These are phyloP conservation scores for Desmophyllum pertusum DNA, from an alignment of 92 coral and sea anemone genomes.

Conservation along the genomic window DNA sequence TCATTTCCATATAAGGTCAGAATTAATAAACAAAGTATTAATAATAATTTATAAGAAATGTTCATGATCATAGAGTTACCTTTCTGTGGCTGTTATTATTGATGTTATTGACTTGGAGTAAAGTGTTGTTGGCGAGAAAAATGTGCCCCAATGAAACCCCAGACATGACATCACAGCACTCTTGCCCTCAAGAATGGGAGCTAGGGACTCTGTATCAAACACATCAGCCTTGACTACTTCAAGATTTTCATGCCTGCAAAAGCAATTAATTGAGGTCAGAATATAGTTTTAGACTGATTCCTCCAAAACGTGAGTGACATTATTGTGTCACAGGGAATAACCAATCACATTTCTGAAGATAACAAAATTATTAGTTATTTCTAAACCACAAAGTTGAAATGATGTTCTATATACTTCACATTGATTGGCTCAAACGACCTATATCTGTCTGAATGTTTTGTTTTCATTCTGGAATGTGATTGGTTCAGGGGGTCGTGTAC, in stretches of 20 bases:
- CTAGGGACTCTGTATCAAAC: constrained; percentile 64
- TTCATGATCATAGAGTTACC: constrained; percentile 27
- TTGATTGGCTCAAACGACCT: not conserved
- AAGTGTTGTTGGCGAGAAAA: constrained; percentile 58
- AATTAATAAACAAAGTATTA: not conserved
- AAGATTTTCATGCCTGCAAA: constrained; percentile 64
- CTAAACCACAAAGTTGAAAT: too few species aligned
- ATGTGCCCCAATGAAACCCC: constrained; percentile 60
- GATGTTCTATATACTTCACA: too few species aligned
- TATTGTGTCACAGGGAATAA: not conserved
- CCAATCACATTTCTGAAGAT: too few species aligned
- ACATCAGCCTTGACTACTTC: constrained; percentile 77
- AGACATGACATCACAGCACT: constrained; percentile 81
- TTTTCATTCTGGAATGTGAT: too few species aligned
- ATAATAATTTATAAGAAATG: not conserved
- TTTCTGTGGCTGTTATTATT: constrained; percentile 73
- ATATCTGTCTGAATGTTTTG: too few species aligned
- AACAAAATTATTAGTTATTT: too few species aligned
- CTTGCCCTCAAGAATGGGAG: constrained; percentile 61
- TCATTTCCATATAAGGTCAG: too few species aligned
- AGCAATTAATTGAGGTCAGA: not conserved
- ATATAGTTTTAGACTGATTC: not conserved
- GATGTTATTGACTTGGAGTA: constrained; percentile 79
- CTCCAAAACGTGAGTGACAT: not conserved
- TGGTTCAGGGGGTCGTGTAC: too few species aligned